Evolutionary conservation across 2,888 invertebrate genomes (phyloP).

Genomic region (Microplitis deprimator): DNA sequence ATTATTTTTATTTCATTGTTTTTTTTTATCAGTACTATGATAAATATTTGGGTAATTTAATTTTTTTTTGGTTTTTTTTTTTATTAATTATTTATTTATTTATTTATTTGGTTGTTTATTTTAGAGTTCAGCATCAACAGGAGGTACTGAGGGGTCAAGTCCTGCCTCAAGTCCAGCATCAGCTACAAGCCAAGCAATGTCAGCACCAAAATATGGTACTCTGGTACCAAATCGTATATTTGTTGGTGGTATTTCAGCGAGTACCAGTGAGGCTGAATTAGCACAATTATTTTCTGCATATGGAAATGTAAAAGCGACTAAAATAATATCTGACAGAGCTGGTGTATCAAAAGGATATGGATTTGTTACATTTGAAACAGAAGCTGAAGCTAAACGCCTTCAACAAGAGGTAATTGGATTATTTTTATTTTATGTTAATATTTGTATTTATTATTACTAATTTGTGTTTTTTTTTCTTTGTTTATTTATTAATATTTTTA

Average conservation of each 20-base stretch:
- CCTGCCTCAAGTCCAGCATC: constrained; percentile 70
- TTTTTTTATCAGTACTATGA: constrained; percentile 13
- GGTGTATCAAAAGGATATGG: constrained; percentile 96
- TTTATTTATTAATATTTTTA: constrained; percentile 53
- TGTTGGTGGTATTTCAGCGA: constrained; percentile 95
- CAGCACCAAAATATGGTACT: constrained; percentile 76
- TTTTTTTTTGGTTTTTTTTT: constrained; percentile 22
- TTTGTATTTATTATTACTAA: not conserved
- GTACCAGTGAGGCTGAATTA: constrained; percentile 93
- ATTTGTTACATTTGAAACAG: constrained; percentile 89
- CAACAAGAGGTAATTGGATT: constrained; percentile 77
- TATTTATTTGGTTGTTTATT: constrained; percentile 17
- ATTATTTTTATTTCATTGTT: too few relatives aligned
- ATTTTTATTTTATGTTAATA: not conserved
- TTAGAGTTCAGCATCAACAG: constrained; percentile 68
- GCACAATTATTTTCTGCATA: constrained; percentile 92
- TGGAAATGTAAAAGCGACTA: constrained; percentile 91
- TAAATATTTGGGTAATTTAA: constrained; percentile 25
- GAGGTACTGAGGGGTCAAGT: constrained; percentile 70
- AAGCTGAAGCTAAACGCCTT: constrained; percentile 86
- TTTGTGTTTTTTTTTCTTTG: not conserved
- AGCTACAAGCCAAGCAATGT: constrained; percentile 67
- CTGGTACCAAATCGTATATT: constrained; percentile 95
- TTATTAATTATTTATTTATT: too few relatives aligned
- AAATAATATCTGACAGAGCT: constrained; percentile 95